Base-by-base conservation (phyloP, 1,140 invertebrate species). In the Ceratina japonica region DNA sequence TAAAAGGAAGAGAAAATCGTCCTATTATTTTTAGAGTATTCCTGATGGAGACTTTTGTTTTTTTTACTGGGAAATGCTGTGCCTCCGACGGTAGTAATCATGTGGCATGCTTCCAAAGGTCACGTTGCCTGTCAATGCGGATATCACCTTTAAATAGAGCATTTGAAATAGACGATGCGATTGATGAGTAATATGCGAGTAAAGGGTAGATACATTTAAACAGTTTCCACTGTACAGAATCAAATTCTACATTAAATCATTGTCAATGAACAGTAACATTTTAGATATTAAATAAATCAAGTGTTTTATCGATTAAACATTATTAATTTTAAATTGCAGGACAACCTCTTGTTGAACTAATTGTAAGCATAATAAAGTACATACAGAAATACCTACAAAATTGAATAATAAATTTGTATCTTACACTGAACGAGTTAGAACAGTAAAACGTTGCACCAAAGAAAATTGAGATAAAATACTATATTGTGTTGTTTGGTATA, bases 71-170 rank as follows among this genome's bases (percentile, higher is more conserved):
- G 7, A 52, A 74, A 65, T 24, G 15, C 37, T 61, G 16, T 49
- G n/a, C 18, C 56, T 52, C 44, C 18, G 13, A 68, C 54, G 13
- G 10, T 3, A 69, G 37, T 18, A 76, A 76, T 66, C 44, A 24
- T 62, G 37, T 44, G 74, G 56, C 65, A 37, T 52, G 44, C 7
- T 76, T 76, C 65, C 65, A 69, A 75, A 69, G 74, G 65, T 76
- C 56, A 69, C 56, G 15, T 69, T 61, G 22, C 56, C 5, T 76
- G 64, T 76, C 74, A 69, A 76, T 76, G 74, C 65, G 74, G 74
- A 76, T 76, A 76, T 69, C 56, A 37, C 65, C 56, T 76, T 76
- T 69, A 76, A 76, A 76, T 69, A 76, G 74, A 61, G 54, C 20
- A 69, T 69, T 69, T 61, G 56, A 69, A 76, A 76, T 69, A 61